Percentiles rank a stretch among this genome's conserved stretches.
phyloP scores from a whole-genome alignment of 2,888 invertebrate species.

The Leptopterna dolabrata region DNA sequence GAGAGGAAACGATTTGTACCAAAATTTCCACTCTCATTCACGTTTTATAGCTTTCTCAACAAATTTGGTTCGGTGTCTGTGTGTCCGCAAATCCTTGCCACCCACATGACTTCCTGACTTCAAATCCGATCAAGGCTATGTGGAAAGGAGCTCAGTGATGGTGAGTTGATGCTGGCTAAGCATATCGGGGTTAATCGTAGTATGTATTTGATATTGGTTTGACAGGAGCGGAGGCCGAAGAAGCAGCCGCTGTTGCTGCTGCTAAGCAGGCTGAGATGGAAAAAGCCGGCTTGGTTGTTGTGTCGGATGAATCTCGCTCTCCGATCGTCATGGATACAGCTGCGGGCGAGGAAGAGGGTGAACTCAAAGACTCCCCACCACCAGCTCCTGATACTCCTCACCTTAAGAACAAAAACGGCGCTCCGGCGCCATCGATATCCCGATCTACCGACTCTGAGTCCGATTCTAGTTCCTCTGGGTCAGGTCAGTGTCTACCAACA shows the following conservation, averaged over 20 bases:
- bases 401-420: slow-evolving; percentile 53
- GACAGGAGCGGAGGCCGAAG: slow-evolving; percentile 55
- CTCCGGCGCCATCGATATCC: slow-evolving; percentile 26
- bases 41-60: too few species aligned
- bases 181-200: too few species aligned
- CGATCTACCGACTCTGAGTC: slow-evolving; percentile 51
- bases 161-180: too few species aligned
- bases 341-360: slow-evolving; percentile 35
- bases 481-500: neutral
- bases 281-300: slow-evolving; percentile 66
- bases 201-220: neutral
- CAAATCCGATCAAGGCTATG: too few species aligned
- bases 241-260: slow-evolving; percentile 52
- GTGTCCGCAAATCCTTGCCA: too few species aligned
- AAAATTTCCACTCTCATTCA: too few species aligned
- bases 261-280: slow-evolving; percentile 61
- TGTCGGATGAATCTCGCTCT: slow-evolving; percentile 65
- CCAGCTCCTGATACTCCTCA: neutral
- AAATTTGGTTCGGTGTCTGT: too few species aligned
- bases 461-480: slow-evolving; percentile 40
- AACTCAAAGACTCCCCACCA: slow-evolving; percentile 27
- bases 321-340: slow-evolving; percentile 55
- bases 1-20: too few species aligned
- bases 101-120: too few species aligned
- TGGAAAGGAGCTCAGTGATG: too few species aligned